A percentile compares a stretch with the other conserved stretches of the same genome.
Evolutionary conservation across 2,888 invertebrate genomes (phyloP).

Genomic region (Caenorhabditis sp.): DNA sequence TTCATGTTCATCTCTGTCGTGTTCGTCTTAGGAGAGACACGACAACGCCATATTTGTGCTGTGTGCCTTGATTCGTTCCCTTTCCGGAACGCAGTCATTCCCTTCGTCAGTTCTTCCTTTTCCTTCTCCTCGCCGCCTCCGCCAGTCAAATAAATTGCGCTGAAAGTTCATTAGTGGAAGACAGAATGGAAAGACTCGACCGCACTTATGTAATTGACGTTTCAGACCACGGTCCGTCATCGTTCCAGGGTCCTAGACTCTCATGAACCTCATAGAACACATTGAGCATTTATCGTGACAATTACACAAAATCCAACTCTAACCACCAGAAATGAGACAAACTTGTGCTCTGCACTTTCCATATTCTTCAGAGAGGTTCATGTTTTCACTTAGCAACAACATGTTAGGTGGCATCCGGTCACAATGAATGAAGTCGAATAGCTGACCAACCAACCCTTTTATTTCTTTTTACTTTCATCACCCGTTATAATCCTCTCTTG

Average conservation of each 20-base stretch:
- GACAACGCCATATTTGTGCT: too few relatives aligned
- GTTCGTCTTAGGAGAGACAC: too few relatives aligned
- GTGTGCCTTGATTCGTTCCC: neutral
- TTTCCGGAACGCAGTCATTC: neutral
- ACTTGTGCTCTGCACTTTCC: neutral
- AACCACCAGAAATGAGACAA: constrained; percentile 6
- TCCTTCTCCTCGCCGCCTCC: neutral
- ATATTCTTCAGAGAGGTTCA: neutral
- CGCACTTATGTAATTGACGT: constrained; percentile 45
- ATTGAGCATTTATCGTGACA: neutral
- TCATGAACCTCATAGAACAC: constrained; percentile 29
- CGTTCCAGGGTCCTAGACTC: constrained; percentile 7
- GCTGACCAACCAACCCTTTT: neutral
- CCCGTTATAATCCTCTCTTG: neutral
- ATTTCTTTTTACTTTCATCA: too few relatives aligned
- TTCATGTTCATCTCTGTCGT: neutral
- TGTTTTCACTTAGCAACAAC: constrained; percentile 3
- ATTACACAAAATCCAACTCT: neutral
- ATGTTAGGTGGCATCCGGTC: constrained; percentile 15
- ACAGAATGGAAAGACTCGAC: too few relatives aligned
- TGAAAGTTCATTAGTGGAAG: constrained; percentile 40
- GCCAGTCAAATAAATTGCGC: neutral
- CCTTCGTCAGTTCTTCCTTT: neutral
- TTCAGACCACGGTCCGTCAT: constrained; percentile 21
- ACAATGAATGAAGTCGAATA: neutral